Conservation (phyloP, 1,140 invertebrate genomes). For the Ephestia elutella region DNA sequence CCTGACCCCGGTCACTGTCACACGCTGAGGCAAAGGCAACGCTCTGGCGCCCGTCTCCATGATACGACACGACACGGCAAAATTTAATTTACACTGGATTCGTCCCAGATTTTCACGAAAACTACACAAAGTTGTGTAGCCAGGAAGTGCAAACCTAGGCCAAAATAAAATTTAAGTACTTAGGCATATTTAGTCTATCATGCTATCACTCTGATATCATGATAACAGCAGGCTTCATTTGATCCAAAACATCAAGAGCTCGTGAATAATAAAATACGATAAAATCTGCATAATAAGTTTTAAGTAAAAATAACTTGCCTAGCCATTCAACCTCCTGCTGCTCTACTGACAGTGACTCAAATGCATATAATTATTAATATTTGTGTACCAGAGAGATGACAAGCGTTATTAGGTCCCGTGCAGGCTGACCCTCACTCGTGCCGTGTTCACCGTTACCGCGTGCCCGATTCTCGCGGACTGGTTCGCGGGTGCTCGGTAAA, state of each 20-base stretch:
- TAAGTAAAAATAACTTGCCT: background rate
- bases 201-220: too few relatives aligned
- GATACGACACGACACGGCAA: conserved; percentile 21
- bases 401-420: conserved; percentile 14
- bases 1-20: conserved; percentile 50
- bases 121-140: too few relatives aligned
- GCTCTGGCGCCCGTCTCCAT: conserved; percentile 15
- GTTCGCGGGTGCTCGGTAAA: conserved; percentile 57
- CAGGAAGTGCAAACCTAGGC: too few relatives aligned
- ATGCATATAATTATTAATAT: background rate
- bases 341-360: background rate
- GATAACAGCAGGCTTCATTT: too few relatives aligned
- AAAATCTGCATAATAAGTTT: too few relatives aligned
- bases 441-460: conserved; percentile 65
- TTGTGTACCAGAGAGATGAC: background rate
- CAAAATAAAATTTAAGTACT: too few relatives aligned
- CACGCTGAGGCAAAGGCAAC: too few relatives aligned
- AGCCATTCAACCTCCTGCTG: background rate
- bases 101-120: too few relatives aligned
- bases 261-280: too few relatives aligned
- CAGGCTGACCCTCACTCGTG: conserved; percentile 29
- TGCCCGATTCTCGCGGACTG: conserved; percentile 59
- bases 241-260: too few relatives aligned
- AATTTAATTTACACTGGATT: background rate
- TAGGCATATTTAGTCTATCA: too few relatives aligned